These are phyloP conservation scores for Boloria euphrosyne DNA, from an alignment of 2,888 invertebrate genomes.

Conservation along the genomic window DNA sequence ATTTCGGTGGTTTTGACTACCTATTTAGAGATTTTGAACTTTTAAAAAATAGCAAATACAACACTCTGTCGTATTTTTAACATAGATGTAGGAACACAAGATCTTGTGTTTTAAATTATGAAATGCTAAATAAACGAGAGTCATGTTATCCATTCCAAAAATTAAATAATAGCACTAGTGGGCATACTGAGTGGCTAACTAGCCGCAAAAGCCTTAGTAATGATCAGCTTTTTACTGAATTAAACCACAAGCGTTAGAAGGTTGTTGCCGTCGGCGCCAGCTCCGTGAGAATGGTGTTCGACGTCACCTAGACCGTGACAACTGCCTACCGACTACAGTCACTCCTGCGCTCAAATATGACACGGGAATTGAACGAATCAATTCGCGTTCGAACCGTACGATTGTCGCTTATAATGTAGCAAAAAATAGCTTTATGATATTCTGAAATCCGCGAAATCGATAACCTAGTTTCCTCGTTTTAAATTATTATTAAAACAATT, in stretches of 20 bases:
- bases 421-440: slow-evolving; percentile 42
- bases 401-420: slow-evolving; percentile 49
- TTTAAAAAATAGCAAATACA: neutral
- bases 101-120: no score
- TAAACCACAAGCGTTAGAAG: slow-evolving; percentile 39
- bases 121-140: neutral
- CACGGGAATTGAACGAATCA: slow-evolving; percentile 69
- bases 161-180: neutral
- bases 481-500: slow-evolving; percentile 6
- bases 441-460: slow-evolving; percentile 40
- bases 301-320: slow-evolving; percentile 63
- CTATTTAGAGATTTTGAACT: neutral
- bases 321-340: slow-evolving; percentile 42
- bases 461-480: slow-evolving; percentile 7
- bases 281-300: slow-evolving; percentile 52
- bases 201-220: slow-evolving; percentile 27
- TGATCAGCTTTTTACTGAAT: slow-evolving; percentile 24
- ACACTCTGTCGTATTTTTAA: no score
- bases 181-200: slow-evolving; percentile 32
- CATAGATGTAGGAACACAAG: no score
- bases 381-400: slow-evolving; percentile 62
- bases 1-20: neutral
- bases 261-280: slow-evolving; percentile 45
- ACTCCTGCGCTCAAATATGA: slow-evolving; percentile 60
- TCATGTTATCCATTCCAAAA: no score